Base-by-base conservation (phyloP, 2,113 vertebrate genomes). In the Neomonachus schauinslandi region DNA sequence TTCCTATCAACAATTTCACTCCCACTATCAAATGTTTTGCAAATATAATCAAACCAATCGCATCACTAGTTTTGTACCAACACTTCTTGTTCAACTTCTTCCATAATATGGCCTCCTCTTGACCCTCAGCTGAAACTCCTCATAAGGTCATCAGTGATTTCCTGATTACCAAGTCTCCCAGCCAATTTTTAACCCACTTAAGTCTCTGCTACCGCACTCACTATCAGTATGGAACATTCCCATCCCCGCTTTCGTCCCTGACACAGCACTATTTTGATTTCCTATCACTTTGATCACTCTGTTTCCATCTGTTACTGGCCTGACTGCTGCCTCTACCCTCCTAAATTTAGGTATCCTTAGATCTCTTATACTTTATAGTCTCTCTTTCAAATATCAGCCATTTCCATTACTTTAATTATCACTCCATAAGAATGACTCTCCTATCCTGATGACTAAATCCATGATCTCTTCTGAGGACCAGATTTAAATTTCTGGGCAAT, bases 311-410 rank as follows among this genome's bases (percentile, higher is more conserved):
- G 26, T 28, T 71, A 61, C 42, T 61, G 28, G 18, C 67, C 92
- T 28, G 5, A 63, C 57, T 42, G 46, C 26, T 88, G 94, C 13
- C 51, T 57, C 49, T 88, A 10, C 24, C n/a, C 63, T 46, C 36
- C 49, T 97, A 93, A 88, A 84, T 93, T 94, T 83, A 83, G 53
- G 51, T 46, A 55, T 53, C 33, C 51, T 86, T 51, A 86, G 22
- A 87, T 57, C 28, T 46, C 31, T 14, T 74, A 18, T 63, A 80
- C 61, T 79, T 89, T 92, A 71, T 18, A 82, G 36, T 69, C 46
- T 89, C 18, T 79, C 72, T 57, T 94, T 46, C 61, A 94, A 94
- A 79, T 59, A 36, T 11, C 46, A 22, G 9, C 46, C 18, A 57
- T 69, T 74, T 69, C n/a, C 59, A 49, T 80, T 39, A 69, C 42